These are phyloP conservation scores for Phalangium opilio DNA, from an alignment of 2,888 invertebrate species.

Conservation along the genomic window DNA sequence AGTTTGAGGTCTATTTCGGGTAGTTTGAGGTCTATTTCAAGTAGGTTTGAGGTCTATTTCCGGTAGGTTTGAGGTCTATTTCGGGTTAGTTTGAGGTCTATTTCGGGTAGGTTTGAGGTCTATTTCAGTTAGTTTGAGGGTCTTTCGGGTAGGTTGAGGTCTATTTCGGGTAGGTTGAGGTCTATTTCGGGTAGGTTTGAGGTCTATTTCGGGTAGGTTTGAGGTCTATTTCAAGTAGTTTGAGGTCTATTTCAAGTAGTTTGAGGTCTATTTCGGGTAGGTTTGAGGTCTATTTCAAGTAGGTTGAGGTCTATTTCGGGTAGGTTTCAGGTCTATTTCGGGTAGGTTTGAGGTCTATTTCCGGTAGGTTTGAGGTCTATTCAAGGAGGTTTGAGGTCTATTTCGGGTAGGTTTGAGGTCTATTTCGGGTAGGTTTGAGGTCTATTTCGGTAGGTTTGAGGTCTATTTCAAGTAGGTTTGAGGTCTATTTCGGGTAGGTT, in stretches of 20 bases:
- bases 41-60: background rate
- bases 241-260: background rate
- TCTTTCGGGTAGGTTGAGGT: too few relatives aligned
- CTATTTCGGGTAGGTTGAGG: background rate
- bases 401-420: too few relatives aligned
- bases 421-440: background rate
- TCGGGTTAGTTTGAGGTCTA: slow-evolving; percentile 49
- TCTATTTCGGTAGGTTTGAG: background rate
- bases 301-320: background rate
- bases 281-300: background rate
- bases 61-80: slow-evolving; percentile 35
- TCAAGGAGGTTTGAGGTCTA: too few relatives aligned
- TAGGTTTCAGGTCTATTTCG: slow-evolving; percentile 83
- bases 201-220: too few relatives aligned
- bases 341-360: too few relatives aligned
- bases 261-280: slow-evolving; percentile 33
- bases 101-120: background rate
- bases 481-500: too few relatives aligned
- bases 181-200: background rate
- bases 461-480: too few relatives aligned
- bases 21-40: too few relatives aligned
- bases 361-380: background rate
- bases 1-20: too few relatives aligned
- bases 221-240: background rate
- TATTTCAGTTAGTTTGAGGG: background rate